phyloP scores from a whole-genome alignment of 2,113 vertebrate genomes.

The Arvicanthis niloticus region DNA sequence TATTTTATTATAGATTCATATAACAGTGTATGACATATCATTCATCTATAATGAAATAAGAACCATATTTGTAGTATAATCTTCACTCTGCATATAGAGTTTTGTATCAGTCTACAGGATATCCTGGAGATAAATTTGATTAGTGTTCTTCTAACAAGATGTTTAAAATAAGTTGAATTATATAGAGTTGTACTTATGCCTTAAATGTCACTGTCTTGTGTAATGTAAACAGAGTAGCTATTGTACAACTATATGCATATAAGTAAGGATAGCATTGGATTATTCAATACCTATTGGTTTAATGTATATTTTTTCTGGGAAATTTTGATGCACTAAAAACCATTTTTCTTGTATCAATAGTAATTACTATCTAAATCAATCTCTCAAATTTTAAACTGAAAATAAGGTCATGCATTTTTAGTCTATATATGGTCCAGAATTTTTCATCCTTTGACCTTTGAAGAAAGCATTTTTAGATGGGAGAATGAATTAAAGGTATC shows the following conservation, averaged over 20 bases:
- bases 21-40: slow-evolving; percentile 79
- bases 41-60: slow-evolving; percentile 80
- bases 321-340: slow-evolving; percentile 68
- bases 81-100: slow-evolving; percentile 74
- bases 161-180: slow-evolving; percentile 81
- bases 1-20: slow-evolving; percentile 67
- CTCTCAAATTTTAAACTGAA: slow-evolving; percentile 63
- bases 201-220: slow-evolving; percentile 77
- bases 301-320: slow-evolving; percentile 80
- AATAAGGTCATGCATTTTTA: slow-evolving; percentile 49
- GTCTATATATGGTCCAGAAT: slow-evolving; percentile 4
- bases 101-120: slow-evolving; percentile 73
- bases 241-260: slow-evolving; percentile 49
- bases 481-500: slow-evolving; percentile 59
- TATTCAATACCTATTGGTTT: slow-evolving; percentile 67
- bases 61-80: slow-evolving; percentile 72
- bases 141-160: slow-evolving; percentile 76
- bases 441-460: slow-evolving; percentile 55
- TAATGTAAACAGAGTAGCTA: slow-evolving; percentile 77
- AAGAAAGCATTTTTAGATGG: slow-evolving; percentile 55
- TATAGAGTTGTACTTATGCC: slow-evolving; percentile 73
- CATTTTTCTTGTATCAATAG: slow-evolving; percentile 46
- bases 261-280: slow-evolving; percentile 74
- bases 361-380: slow-evolving; percentile 66
- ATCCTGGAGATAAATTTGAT: slow-evolving; percentile 78